phyloP scores from a whole-genome alignment of 64 coral and sea anemone species.

The Astreopora myriophthalma region DNA sequence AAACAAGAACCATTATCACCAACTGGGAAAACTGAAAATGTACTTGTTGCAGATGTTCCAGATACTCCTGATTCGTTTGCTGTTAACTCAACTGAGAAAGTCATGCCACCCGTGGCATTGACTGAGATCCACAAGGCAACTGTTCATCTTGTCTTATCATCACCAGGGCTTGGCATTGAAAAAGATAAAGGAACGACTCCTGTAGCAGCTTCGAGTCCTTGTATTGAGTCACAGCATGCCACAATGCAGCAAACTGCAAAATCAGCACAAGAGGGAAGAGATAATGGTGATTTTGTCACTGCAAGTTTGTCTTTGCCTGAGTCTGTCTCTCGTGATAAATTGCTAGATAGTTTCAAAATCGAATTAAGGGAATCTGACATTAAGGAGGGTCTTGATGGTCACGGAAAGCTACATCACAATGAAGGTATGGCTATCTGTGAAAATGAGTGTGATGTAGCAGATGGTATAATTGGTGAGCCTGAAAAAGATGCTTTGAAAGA shows the following conservation, averaged over 20 bases:
- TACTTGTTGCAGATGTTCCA: background rate
- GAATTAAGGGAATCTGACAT: background rate
- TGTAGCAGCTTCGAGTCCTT: background rate
- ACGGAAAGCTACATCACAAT: background rate
- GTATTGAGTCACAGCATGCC: background rate
- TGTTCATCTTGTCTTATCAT: conserved; percentile 43
- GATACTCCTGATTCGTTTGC: conserved; percentile 44
- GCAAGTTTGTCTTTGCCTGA: background rate
- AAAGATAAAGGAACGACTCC: background rate
- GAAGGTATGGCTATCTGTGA: background rate
- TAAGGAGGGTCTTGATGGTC: background rate
- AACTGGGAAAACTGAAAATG: background rate
- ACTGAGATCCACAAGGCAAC: conserved; percentile 33
- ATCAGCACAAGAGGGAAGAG: background rate
- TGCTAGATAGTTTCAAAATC: background rate
- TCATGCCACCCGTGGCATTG: background rate
- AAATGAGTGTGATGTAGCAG: background rate
- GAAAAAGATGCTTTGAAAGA: background rate
- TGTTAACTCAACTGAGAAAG: background rate
- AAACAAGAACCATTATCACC: conserved; percentile 14
- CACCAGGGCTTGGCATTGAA: conserved; percentile 19
- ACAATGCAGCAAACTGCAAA: background rate
- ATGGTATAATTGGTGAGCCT: background rate
- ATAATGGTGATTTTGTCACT: background rate
- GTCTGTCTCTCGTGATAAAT: background rate